These are phyloP conservation scores for Campoletis sonorensis DNA, from an alignment of 1,140 invertebrate genomes.

Conservation along the genomic window DNA sequence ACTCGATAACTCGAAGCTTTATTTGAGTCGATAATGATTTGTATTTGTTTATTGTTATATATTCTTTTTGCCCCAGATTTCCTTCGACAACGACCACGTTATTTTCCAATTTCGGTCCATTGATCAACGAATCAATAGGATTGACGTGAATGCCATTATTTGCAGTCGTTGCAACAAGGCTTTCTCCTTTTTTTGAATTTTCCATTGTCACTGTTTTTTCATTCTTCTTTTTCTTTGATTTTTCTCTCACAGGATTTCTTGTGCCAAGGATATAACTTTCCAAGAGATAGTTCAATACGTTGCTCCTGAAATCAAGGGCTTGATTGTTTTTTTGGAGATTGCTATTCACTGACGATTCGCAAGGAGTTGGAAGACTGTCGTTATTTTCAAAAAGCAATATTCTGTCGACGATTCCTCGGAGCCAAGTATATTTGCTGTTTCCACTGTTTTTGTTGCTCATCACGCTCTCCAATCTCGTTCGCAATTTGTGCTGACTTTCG, in stretches of 20 bases:
- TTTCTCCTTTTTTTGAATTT: background rate
- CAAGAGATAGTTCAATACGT: constrained; percentile 53
- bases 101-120: constrained; percentile 48
- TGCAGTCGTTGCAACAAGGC: background rate
- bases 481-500: constrained; percentile 39
- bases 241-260: constrained; percentile 4
- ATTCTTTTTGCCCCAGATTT: constrained; percentile 61
- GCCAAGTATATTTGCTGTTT: constrained; percentile 25
- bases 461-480: background rate
- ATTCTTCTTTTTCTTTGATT: constrained; percentile 1
- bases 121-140: constrained; percentile 15
- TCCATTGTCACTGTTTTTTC: constrained; percentile 27
- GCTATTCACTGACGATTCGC: background rate
- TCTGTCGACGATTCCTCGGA: constrained; percentile 41
- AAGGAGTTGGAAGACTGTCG: background rate
- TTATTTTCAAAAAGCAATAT: constrained; percentile 48
- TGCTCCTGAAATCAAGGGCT: background rate
- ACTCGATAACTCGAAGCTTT: constrained; percentile 60
- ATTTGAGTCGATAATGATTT: constrained; percentile 53
- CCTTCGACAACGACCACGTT: constrained; percentile 60
- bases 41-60: constrained; percentile 62
- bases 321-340: background rate
- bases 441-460: background rate
- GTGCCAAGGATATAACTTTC: constrained; percentile 49
- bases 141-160: background rate